Evolutionary conservation across 2,113 vertebrate genomes (phyloP).

Genomic region (Delphinus delphis): DNA sequence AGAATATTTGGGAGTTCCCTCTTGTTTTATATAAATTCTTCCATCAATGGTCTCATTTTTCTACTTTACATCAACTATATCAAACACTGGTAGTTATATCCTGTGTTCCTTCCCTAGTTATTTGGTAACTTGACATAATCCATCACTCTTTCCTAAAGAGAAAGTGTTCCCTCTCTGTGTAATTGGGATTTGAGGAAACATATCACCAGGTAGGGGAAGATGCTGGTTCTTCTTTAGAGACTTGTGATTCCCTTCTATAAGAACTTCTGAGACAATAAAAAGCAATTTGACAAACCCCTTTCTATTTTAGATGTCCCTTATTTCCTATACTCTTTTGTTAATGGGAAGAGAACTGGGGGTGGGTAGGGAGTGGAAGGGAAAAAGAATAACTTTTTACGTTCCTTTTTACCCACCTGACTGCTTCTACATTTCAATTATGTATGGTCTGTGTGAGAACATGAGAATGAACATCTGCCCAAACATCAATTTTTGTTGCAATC

Average conservation of each 20-base stretch:
- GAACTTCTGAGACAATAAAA: not conserved
- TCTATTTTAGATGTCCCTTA: not conserved
- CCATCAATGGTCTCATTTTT: not conserved
- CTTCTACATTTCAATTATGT: not conserved
- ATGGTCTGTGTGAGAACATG: not conserved
- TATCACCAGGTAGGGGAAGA: not conserved
- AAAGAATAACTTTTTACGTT: not conserved
- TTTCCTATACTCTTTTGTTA: not conserved
- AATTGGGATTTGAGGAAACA: not conserved
- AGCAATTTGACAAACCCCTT: not conserved
- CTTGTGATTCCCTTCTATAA: not conserved
- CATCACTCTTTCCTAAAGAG: not conserved
- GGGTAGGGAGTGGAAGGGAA: not conserved
- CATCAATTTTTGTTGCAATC: constrained; percentile 51
- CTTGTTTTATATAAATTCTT: not conserved
- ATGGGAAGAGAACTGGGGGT: not conserved
- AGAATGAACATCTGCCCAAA: constrained; percentile 34
- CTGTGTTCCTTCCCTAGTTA: not conserved
- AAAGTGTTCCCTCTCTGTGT: not conserved
- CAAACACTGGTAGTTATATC: not conserved
- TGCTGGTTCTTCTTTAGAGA: not conserved
- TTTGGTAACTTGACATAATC: not conserved
- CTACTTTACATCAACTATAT: not conserved
- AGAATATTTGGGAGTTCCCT: not conserved
- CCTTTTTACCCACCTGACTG: not conserved